A percentile compares a stretch with the other conserved stretches of the same genome.
phyloP scores from a whole-genome alignment of 1,140 invertebrate species.

The Caenorhabditis remanei region DNA sequence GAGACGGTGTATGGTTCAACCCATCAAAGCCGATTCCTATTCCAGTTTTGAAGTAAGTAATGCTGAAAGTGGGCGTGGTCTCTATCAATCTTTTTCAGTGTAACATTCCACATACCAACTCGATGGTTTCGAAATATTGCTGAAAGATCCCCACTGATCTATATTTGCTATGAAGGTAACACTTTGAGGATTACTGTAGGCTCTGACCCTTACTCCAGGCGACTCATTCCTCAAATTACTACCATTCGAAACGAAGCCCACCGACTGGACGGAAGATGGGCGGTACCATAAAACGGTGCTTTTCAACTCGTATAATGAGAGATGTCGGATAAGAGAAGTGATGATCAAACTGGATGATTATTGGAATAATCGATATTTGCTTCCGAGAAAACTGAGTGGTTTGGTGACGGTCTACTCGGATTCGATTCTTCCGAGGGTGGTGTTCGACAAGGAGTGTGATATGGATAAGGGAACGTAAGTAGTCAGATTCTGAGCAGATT shows the following conservation, averaged over 20 bases:
- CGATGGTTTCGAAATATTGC: background rate
- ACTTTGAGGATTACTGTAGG: background rate
- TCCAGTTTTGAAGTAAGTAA: constrained; percentile 11
- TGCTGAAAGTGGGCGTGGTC: background rate
- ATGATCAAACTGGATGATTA: background rate
- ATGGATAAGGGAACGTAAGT: background rate
- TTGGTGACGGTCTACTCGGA: background rate
- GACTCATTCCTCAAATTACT: background rate
- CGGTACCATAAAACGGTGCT: background rate
- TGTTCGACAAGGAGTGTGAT: background rate
- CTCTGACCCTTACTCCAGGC: background rate
- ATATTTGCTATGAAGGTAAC: constrained; percentile 30
- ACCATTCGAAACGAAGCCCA: background rate
- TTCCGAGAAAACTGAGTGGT: background rate
- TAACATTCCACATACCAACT: background rate
- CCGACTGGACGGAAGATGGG: background rate
- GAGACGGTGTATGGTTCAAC: background rate
- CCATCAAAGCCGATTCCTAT: background rate
- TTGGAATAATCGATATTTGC: background rate
- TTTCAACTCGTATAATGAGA: background rate
- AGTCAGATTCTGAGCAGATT: background rate
- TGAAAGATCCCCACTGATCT: background rate
- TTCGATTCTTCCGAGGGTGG: background rate
- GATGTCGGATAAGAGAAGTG: background rate
- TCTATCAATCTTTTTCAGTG: background rate